Evolutionary conservation across 2,113 vertebrate species (phyloP), one percentile per base, ranked within the genome.

Genomic region (Hiodon tergisus): DNA sequence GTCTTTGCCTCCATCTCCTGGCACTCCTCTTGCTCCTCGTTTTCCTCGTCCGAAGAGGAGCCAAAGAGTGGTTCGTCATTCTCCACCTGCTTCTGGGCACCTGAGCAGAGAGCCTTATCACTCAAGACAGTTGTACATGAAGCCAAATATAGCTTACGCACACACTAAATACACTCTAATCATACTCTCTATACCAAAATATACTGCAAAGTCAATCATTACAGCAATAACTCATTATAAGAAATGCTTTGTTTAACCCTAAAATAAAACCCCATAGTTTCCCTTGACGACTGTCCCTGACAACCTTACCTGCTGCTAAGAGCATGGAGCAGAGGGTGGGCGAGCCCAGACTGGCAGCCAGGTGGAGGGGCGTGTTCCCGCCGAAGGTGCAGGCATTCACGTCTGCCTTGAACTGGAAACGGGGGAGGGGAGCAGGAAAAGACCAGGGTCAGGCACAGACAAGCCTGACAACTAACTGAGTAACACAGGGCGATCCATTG

Each of bases 241-340:
- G 31, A 31, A 31, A 31, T 31, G 31, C 31, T 31, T 31, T 31
- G 31, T 31, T 31, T 31, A 31, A 31, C 1, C 31, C 31, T 31
- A 31, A 31, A 31, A 31, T 31, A 31, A 31, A 31, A 31, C 31
- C 31, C 2, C 31, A 31, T 31, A 31, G 31, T 31, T 31, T 31
- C 31, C 31, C 31, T 31, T 31, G 9, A 14, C 58, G 9, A 7
- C 17, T 1, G 4, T n/a, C 11, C n/a, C 13, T 0, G 14, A 17
- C 8, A 6, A 7, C 10, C 31, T 68, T 77, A 98, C 96, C 97
- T 79, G 95, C 94, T 76, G 94, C 95, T 11, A 99, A 87, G 4
- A 99, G 95, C 88, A 98, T 90, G 69, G 93, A 96, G 78, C 95
- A 97, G 78, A 99, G 94, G 0, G 92, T 93, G 0, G 95, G 96